Conservation (phyloP, 1,140 invertebrate genomes). For the Telenomus remus region DNA sequence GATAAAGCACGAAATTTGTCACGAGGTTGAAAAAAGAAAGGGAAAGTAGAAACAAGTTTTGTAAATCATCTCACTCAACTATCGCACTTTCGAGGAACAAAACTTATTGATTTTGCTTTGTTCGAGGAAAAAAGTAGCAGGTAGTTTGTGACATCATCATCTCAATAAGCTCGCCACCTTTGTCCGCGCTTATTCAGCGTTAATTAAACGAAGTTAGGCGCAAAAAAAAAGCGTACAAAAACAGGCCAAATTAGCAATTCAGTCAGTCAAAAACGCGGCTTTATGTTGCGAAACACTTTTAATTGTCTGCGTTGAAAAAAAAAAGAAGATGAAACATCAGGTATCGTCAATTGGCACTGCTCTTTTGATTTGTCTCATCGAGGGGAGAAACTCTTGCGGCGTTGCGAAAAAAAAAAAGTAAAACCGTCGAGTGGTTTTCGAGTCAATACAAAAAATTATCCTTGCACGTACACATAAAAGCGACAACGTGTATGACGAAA, state of each 20-base stretch:
- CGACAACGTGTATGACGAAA: constrained; percentile 55
- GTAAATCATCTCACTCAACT: no score
- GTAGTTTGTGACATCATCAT: no score
- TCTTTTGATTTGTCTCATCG: constrained; percentile 39
- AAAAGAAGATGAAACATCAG: constrained; percentile 43
- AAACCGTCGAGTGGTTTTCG: constrained; percentile 66
- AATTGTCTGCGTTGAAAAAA: constrained; percentile 52
- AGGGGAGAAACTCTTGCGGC: constrained; percentile 38
- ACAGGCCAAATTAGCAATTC: constrained; percentile 30
- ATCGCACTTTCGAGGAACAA: no score
- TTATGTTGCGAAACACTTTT: constrained; percentile 63
- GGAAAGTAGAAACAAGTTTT: no score
- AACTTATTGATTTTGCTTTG: no score
- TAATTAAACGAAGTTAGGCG: no score
- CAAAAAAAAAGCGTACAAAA: no score
- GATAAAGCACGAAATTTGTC: constrained; percentile 66
- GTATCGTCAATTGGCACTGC: constrained; percentile 34
- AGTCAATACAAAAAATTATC: constrained; percentile 73
- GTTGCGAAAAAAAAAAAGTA: constrained; percentile 39
- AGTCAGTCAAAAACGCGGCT: constrained; percentile 61
- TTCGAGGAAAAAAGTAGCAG: no score
- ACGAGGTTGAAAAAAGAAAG: no score
- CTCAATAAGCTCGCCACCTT: no score
- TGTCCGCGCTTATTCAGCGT: no score
- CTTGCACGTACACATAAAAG: constrained; percentile 61